Evolutionary conservation across 1,140 invertebrate genomes (phyloP), one percentile per base, ranked within the genome.

Genomic region (Goniozus legneri): DNA sequence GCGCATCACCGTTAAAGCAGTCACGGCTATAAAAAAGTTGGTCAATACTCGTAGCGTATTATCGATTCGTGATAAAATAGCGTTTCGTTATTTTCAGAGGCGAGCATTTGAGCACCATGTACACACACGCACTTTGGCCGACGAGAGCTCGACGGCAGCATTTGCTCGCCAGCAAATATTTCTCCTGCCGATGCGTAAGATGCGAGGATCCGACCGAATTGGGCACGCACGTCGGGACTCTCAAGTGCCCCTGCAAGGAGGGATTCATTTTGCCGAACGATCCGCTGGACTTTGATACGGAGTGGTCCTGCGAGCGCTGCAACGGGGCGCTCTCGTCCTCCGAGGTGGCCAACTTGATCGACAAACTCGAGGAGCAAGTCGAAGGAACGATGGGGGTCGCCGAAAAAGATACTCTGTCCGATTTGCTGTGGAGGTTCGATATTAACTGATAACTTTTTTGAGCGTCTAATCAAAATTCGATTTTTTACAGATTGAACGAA

Each of bases 61-160:
- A 10, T 4, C 4, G 24, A 27, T 27, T 27, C 10, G 10, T 27
- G 10, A 27, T 27, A 6, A 27, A 27, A 6, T 27, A 27, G 4
- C 10, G 24, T 27, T 6, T 37, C 2, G 3, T 47, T 40, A 13
- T 45, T 70, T 73, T 38, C 21, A 79, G 78, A 62, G 85, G 83
- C 0, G 78, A 84, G 24, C 84, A 89, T 60, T 76, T 91, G 8
- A 81, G 78, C n/a, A 90, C 87, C 0, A 88, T 86, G 78, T 91
- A 93, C 51, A 90, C 89, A 1, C 89, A 92, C 62, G 87, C 87
- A 3, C 70, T 93, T 38, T 91, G 88, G 89, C 85, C 88, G 1
- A 93, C 89, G 0, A 82, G 84, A 58, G 82, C 83, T 12, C 77
- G 91, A 53, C 78, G 85, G 44, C 83, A 88, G 56, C 89, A 92